phyloP scores from a whole-genome alignment of 1,140 invertebrate species.

The Drosophila nikananu region DNA sequence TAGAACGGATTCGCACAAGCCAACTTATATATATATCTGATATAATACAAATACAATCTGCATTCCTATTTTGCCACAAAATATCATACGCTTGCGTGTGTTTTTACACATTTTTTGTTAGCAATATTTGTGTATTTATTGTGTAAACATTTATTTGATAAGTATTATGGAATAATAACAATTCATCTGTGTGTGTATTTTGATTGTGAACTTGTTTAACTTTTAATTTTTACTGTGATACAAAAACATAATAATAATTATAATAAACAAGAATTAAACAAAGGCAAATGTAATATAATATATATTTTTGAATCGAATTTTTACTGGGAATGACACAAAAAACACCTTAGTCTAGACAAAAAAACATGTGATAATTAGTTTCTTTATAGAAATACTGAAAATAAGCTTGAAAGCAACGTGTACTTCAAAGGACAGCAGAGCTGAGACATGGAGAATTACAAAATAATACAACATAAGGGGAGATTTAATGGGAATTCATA shows the following conservation, averaged over 20 bases:
- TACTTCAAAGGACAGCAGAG: slow-evolving; percentile 18
- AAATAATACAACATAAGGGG: neutral
- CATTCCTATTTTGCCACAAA: slow-evolving; percentile 73
- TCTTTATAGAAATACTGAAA: slow-evolving; percentile 23
- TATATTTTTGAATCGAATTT: neutral
- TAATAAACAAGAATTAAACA: slow-evolving; percentile 59
- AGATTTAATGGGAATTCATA: neutral
- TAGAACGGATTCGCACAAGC: slow-evolving; percentile 54
- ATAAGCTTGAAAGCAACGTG: slow-evolving; percentile 41
- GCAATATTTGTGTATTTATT: slow-evolving; percentile 67
- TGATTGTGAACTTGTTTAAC: slow-evolving; percentile 78
- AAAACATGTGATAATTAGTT: neutral
- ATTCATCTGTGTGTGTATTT: slow-evolving; percentile 74
- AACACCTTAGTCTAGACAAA: neutral
- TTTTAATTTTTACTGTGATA: slow-evolving; percentile 82
- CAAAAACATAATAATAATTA: slow-evolving; percentile 62
- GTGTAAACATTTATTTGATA: slow-evolving; percentile 63
- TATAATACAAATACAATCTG: slow-evolving; percentile 48
- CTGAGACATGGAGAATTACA: neutral
- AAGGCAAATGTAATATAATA: slow-evolving; percentile 14
- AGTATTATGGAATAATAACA: slow-evolving; percentile 60
- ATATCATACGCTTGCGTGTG: slow-evolving; percentile 20
- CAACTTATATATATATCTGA: slow-evolving; percentile 35
- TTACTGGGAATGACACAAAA: slow-evolving; percentile 12
- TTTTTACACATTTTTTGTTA: slow-evolving; percentile 52